Evolutionary conservation across 2,113 vertebrate genomes (phyloP).

Genomic region (Meles meles): DNA sequence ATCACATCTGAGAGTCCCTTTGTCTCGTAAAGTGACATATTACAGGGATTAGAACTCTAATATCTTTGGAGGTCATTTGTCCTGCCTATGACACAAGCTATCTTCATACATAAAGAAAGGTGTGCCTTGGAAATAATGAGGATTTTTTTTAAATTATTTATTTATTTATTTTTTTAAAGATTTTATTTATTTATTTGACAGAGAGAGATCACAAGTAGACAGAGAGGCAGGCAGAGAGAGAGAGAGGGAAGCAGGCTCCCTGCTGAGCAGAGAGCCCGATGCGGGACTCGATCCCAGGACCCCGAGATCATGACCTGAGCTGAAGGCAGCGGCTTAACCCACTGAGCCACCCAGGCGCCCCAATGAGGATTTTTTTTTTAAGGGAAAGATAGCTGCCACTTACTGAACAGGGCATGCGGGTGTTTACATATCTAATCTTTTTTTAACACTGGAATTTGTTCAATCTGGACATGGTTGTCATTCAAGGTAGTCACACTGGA

Average conservation of each 20-base stretch:
- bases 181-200: too few species aligned
- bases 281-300: too few species aligned
- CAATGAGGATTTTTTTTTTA: too few species aligned
- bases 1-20: not conserved
- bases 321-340: too few species aligned
- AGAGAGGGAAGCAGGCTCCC: too few species aligned
- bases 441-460: slow-evolving; percentile 6
- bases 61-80: not conserved
- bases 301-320: too few species aligned
- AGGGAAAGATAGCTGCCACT: not conserved
- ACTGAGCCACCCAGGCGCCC: too few species aligned
- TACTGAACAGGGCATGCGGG: not conserved
- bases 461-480: not conserved
- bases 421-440: slow-evolving; percentile 32
- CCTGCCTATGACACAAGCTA: not conserved
- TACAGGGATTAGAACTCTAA: not conserved
- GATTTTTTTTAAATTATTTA: too few species aligned
- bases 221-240: too few species aligned
- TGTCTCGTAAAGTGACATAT: not conserved
- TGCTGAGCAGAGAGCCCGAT: too few species aligned
- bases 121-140: not conserved
- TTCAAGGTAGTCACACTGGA: slow-evolving; percentile 29
- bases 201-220: too few species aligned
- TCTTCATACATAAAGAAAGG: slow-evolving; percentile 30
- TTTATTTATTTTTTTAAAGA: too few species aligned